Base-by-base conservation (phyloP, 2,113 vertebrate species). In the Psephotus haematonotus region DNA sequence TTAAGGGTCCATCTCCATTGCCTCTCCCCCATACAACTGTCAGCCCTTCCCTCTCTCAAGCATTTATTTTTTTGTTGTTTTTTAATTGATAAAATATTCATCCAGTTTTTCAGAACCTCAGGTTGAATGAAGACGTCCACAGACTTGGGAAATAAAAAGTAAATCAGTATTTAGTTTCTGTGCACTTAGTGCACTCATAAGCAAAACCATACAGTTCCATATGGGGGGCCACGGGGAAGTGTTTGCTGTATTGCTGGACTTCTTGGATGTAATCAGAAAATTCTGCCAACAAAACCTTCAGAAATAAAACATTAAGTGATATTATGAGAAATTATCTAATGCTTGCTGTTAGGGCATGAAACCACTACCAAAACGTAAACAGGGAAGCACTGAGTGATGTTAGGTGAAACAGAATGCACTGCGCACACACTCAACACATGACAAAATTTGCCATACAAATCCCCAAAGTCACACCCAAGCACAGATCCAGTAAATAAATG, bases 171-270 rank as follows among this genome's bases (percentile, higher is more conserved):
- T 86, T 47, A 31, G 18, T 44, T 57, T 65, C 41, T 33, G 65
- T 89, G 41, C 43, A 74, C 2, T 2, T 49, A 39, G 14, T 13
- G 6, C 15, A 46, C 25, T 59, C 1, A 0, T 50, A 53, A 86
- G 19, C 9, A 52, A 89, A 92, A 43, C 3, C 10, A 39, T 8
- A 23, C 7, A 15, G 12, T 9, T 43, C 10, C 15, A 19, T 7
- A 24, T 2, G 23, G 9, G 4, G 5, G 3, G 4, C 3, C 4
- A 29, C 4, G 3, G 11, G 10, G 5, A 50, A 65, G 15, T 24
- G 75, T 63, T 25, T 77, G 8, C 25, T 80, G 9, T n/a, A 28
- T 14, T 62, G n/a, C 6, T 72, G 68, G 44, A 37, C 13, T 27
- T 78, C 28, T 15, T 82, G 41, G 11, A 65, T 2, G 6, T 25